Evolutionary conservation across 1,140 invertebrate species (phyloP), one percentile per base, ranked within the genome.

Genomic region (Druon quercuslanigerum): DNA sequence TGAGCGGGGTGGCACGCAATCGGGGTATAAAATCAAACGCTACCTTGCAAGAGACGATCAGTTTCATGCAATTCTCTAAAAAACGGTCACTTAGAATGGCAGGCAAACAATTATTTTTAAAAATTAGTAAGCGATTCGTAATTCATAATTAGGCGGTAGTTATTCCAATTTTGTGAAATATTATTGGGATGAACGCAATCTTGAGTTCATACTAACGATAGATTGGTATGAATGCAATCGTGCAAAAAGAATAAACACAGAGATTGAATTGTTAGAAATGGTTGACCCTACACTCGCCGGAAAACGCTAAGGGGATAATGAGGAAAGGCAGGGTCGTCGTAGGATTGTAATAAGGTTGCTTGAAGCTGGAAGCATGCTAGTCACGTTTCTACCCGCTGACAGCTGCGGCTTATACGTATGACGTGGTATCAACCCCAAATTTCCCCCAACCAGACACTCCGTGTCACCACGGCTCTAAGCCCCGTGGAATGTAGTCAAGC

Each of bases 371-470:
- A 86, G 86, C 81, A 91, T 90, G 88, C 89, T 91, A 90, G 90
- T 92, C 91, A 91, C 91, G 91, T 91, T 89, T 90, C 85, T 80
- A 90, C 80, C 80, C 86, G 89, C 89, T 91, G 90, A 91, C 90
- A 91, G 90, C 89, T 92, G 91, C 79, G 89, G 90, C 90, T 91
- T 92, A 91, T 91, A 91, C 88, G 87, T 91, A 91, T 91, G 89
- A 92, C 87, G 88, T 87, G 87, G 85, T 90, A 91, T 91, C 89
- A 91, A 90, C 89, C 88, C 89, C 87, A 90, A 90, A 91, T 91
- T 90, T 91, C 85, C 84, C 83, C 85, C 83, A 79, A 87, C 83
- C 86, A 88, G 85, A 86, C 87, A 86, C 86, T 85, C 85, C 87
- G 85, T 91, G 87, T 90, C 90, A 88, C 84, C 86, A 85, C 85